A percentile compares a stretch with the other conserved stretches of the same genome.
These are phyloP conservation scores for Pogonognathellus flavescens DNA, from an alignment of 1,140 invertebrate species.

Conservation along the genomic window DNA sequence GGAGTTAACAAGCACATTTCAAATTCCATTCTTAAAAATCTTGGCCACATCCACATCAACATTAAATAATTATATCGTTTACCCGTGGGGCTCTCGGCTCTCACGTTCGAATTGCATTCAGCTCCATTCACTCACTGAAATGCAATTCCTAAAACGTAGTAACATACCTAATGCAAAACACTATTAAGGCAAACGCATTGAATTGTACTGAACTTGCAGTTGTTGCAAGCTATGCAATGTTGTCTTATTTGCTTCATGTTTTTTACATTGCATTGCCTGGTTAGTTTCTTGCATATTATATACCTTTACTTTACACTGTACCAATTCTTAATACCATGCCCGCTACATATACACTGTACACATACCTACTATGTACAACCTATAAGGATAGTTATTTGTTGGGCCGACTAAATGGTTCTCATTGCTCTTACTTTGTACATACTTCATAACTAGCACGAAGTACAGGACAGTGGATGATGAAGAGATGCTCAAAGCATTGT, in stretches of 20 bases:
- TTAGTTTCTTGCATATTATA: too few species aligned
- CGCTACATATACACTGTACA: too few species aligned
- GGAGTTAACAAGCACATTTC: background rate
- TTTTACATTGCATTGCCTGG: too few species aligned
- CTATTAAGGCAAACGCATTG: background rate
- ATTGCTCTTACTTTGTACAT: too few species aligned
- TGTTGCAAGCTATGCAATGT: background rate
- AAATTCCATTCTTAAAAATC: slow-evolving; percentile 30
- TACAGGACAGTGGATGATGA: too few species aligned
- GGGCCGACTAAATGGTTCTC: too few species aligned
- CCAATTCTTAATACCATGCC: too few species aligned
- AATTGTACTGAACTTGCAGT: background rate
- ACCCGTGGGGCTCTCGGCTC: slow-evolving; percentile 22
- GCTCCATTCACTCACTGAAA: slow-evolving; percentile 15
- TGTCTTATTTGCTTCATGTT: background rate
- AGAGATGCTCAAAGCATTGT: too few species aligned
- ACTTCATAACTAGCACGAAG: too few species aligned
- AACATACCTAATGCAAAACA: background rate
- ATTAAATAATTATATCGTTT: slow-evolving; percentile 32
- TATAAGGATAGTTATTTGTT: too few species aligned
- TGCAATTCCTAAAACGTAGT: background rate
- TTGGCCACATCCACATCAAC: slow-evolving; percentile 32
- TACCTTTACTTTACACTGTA: too few species aligned
- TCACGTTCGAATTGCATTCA: slow-evolving; percentile 14
- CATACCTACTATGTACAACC: too few species aligned